A percentile compares a stretch with the other conserved stretches of the same genome.
Evolutionary conservation across 2,797 vertebrate species (phyloP).

Genomic region (Steatocranus sp.): DNA sequence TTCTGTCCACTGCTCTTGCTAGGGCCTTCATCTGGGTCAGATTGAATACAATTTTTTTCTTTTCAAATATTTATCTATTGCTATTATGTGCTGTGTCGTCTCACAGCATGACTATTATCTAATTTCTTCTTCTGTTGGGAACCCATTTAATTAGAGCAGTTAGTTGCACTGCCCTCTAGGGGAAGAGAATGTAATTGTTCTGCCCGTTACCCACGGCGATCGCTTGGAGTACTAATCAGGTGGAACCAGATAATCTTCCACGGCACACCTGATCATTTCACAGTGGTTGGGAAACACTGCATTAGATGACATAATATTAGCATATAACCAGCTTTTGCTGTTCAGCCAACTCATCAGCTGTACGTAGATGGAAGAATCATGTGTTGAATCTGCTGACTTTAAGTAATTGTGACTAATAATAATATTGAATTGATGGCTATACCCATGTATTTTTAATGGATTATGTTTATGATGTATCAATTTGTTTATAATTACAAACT

Average conservation of each 20-base stretch:
- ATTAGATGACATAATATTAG: neutral
- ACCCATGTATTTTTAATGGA: neutral
- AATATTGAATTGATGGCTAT: neutral
- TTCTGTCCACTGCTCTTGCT: neutral
- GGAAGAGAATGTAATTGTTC: neutral
- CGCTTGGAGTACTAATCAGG: neutral
- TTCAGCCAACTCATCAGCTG: neutral
- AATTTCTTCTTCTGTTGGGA: neutral
- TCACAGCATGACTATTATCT: neutral
- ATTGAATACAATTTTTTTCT: neutral
- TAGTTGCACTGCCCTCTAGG: neutral
- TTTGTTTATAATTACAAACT: neutral
- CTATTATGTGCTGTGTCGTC: neutral
- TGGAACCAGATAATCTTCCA: neutral
- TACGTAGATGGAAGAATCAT: neutral
- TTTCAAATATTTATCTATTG: neutral
- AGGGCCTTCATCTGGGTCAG: neutral
- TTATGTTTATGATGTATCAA: neutral
- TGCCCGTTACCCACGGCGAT: accelerated
- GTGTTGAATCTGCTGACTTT: neutral
- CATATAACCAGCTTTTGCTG: accelerated
- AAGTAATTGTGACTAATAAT: neutral
- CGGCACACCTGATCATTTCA: neutral
- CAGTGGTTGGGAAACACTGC: neutral
- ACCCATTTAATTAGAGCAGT: neutral